Percentiles rank a stretch among this genome's conserved stretches.
These are phyloP conservation scores for Chloroceryle aenea DNA, from an alignment of 2,113 vertebrate species.

Conservation along the genomic window DNA sequence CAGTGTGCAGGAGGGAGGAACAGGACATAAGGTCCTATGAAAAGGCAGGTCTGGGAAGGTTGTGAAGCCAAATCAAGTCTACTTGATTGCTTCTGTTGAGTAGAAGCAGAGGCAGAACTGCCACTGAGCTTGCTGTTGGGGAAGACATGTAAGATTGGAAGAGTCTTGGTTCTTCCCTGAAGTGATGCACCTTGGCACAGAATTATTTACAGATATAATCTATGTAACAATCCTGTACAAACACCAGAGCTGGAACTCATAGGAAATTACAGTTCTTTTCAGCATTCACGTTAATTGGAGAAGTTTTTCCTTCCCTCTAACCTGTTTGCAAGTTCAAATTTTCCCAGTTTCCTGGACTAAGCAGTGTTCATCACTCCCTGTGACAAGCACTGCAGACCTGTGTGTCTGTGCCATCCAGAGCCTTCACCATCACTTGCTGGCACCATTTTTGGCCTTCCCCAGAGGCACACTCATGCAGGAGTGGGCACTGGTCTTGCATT, in stretches of 20 bases:
- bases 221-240: not conserved
- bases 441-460: not conserved
- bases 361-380: not conserved
- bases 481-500: accelerated
- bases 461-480: accelerated
- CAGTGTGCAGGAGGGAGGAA: not conserved
- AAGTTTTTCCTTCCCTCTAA: not conserved
- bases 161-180: not conserved
- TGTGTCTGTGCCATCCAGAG: not conserved
- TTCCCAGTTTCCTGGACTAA: not conserved
- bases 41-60: not conserved
- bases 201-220: not conserved
- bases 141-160: not conserved
- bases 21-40: not conserved
- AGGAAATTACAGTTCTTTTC: not conserved
- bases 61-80: not conserved
- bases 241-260: not conserved
- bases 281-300: not conserved
- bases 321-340: not conserved
- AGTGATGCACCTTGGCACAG: not conserved
- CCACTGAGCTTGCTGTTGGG: not conserved
- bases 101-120: not conserved
- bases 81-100: not conserved
- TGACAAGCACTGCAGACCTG: not conserved
- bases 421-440: not conserved